Evolutionary conservation across 64 coral and sea anemone species (phyloP), one percentile per base, ranked within the genome.

Genomic region (Montipora foliosa): DNA sequence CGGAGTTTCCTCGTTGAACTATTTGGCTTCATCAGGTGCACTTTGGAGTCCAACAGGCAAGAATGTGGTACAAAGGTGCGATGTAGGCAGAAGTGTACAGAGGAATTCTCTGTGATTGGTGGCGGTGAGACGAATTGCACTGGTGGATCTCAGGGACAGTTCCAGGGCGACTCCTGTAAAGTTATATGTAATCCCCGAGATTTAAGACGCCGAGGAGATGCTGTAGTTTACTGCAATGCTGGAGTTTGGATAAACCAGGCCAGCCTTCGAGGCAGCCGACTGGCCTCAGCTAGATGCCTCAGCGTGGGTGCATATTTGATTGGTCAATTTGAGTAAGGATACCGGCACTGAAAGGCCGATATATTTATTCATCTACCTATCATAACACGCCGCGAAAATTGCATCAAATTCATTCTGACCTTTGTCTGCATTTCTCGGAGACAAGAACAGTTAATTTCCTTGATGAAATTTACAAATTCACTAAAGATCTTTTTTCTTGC

Each of bases 1-100:
- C 24, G 29, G n/a, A 8, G 22, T 7, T 25, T 25, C 20, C 22
- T 57, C 29, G 0, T 37, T 37, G 29, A 37, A 37, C 29, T 37
- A 37, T 37, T 37, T 3, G 67, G 10, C 17, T 20, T 70, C 51
- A 88, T 17, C 55, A 80, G 89, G 14, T 90, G 76, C 25, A 80
- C 3, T 0, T 17, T 82, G 66, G 45, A 75, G 49, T 7, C 14
- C 0, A 47, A 47, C 4, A 84, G 46, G 7, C 90, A 83, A 21
- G 3, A 76, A 3, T 92, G 90, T 83, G 67, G 60, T n/a, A 83
- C 16, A 9, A 92, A 17, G 90, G 19, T 92, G 52, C 90, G 79
- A n/a, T 92, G 90, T 20, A 82, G 79, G 83, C 78, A 83, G 49
- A 83, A 15, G 49, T 92, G 90, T 75, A 16, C 37, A 52, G 19